These are phyloP conservation scores for Salvelinus sp. DNA, from an alignment of 2,113 vertebrate genomes.

Conservation along the genomic window DNA sequence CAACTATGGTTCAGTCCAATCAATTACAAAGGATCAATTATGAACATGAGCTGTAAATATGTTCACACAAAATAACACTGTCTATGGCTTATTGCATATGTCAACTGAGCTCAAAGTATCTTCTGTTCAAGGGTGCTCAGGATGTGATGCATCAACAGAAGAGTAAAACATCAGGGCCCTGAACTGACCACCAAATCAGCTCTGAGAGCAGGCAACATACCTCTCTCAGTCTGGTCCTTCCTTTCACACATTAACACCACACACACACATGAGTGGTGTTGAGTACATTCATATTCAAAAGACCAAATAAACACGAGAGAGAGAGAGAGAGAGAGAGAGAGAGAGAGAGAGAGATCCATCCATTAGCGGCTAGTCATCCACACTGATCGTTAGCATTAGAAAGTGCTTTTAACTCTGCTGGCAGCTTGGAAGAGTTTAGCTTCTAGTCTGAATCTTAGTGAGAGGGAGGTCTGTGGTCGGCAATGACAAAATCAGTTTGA, in stretches of 20 bases:
- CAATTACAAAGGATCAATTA: too few species aligned
- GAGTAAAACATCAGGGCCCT: neutral
- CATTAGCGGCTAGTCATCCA: slow-evolving; percentile 69
- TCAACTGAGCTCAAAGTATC: neutral
- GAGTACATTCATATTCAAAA: slow-evolving; percentile 24
- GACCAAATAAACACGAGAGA: slow-evolving; percentile 17
- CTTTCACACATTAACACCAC: neutral
- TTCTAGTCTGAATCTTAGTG: slow-evolving; percentile 49
- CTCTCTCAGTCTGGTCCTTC: neutral
- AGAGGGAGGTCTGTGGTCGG: slow-evolving; percentile 53
- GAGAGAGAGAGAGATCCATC: slow-evolving; percentile 12
- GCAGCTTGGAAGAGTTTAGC: slow-evolving; percentile 63
- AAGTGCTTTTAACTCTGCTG: slow-evolving; percentile 71
- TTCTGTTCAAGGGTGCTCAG: too few species aligned
- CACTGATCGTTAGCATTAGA: slow-evolving; percentile 70
- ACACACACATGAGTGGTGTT: slow-evolving; percentile 1
- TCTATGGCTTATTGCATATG: too few species aligned
- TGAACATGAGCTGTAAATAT: too few species aligned
- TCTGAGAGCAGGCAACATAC: neutral
- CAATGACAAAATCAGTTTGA: slow-evolving; percentile 70
- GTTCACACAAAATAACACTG: too few species aligned
- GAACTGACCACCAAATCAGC: neutral
- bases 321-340: too few species aligned
- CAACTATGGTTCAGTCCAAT: too few species aligned
- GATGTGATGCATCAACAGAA: too few species aligned